These are phyloP conservation scores for Microctenopoma stevenorrisi DNA, from an alignment of 2,797 vertebrate genomes.

Conservation along the genomic window DNA sequence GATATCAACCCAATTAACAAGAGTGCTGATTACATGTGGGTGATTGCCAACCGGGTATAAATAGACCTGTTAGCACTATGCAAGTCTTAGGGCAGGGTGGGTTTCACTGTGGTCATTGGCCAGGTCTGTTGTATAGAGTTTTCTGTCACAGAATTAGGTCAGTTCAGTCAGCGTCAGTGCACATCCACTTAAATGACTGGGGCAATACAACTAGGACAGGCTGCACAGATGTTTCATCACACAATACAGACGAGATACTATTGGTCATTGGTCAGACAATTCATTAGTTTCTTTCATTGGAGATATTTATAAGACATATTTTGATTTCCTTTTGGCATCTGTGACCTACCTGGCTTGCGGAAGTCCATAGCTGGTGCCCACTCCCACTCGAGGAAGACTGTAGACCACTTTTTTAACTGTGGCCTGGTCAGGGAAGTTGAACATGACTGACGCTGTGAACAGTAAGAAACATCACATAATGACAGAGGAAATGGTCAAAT, in stretches of 20 bases:
- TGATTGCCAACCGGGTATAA: constrained; percentile 27
- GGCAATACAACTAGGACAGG: constrained; percentile 66
- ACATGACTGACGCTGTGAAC: constrained; percentile 94
- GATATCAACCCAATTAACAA: constrained; percentile 3
- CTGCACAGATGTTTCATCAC: constrained; percentile 35
- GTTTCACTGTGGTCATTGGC: constrained; percentile 58
- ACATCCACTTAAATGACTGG: constrained; percentile 72
- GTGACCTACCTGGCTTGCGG: constrained; percentile 93
- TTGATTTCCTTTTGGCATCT: constrained; percentile 1
- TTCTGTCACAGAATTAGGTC: constrained; percentile 78
- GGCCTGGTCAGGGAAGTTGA: constrained; percentile 98
- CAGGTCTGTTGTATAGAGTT: constrained; percentile 61
- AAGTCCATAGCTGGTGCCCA: constrained; percentile 98
- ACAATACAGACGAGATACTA: constrained; percentile 23
- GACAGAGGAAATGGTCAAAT: background rate
- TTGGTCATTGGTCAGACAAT: background rate
- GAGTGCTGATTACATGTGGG: background rate
- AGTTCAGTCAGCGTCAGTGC: constrained; percentile 80
- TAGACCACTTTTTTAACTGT: constrained; percentile 97
- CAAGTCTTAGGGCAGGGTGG: constrained; percentile 48
- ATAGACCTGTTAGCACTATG: constrained; percentile 58
- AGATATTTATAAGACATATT: constrained; percentile 4
- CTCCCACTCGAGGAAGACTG: constrained; percentile 95
- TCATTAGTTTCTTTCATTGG: background rate
- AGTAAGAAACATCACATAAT: constrained; percentile 32